Evolutionary conservation across 2,797 vertebrate genomes (phyloP).

Genomic region (Acanthurus tractus): DNA sequence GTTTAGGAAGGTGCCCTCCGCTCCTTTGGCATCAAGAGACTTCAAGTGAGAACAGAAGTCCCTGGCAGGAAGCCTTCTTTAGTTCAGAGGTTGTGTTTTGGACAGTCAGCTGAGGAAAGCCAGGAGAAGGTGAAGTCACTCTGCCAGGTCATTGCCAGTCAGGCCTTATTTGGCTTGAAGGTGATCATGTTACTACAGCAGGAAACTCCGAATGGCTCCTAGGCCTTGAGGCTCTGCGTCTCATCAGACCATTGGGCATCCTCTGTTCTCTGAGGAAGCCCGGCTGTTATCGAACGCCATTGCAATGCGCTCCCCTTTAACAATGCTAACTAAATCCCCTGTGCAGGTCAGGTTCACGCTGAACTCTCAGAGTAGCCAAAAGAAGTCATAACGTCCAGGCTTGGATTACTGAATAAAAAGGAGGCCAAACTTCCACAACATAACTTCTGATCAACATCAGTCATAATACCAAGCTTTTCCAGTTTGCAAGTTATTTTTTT

Average conservation of each 20-base stretch:
- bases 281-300: constrained; percentile 68
- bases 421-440: neutral
- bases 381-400: constrained; percentile 41
- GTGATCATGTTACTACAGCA: constrained; percentile 70
- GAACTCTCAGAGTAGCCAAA: constrained; percentile 54
- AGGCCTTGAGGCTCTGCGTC: constrained; percentile 53
- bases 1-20: constrained; percentile 65
- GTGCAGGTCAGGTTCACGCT: constrained; percentile 68
- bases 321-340: constrained; percentile 69
- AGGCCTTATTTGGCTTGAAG: constrained; percentile 45
- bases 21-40: constrained; percentile 58
- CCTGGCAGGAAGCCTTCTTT: constrained; percentile 67
- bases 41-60: constrained; percentile 57
- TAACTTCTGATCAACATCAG: neutral
- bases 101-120: constrained; percentile 68
- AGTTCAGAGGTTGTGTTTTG: constrained; percentile 68
- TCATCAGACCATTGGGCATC: constrained; percentile 73
- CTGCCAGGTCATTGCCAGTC: constrained; percentile 60
- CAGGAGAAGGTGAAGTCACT: constrained; percentile 58
- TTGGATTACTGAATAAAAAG: constrained; percentile 46
- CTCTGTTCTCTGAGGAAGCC: constrained; percentile 75
- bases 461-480: neutral
- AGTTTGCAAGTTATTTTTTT: neutral
- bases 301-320: constrained; percentile 51
- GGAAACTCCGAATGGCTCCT: constrained; percentile 59